Evolutionary conservation across 1,140 invertebrate genomes (phyloP).

Genomic region (Ceratina japonica): DNA sequence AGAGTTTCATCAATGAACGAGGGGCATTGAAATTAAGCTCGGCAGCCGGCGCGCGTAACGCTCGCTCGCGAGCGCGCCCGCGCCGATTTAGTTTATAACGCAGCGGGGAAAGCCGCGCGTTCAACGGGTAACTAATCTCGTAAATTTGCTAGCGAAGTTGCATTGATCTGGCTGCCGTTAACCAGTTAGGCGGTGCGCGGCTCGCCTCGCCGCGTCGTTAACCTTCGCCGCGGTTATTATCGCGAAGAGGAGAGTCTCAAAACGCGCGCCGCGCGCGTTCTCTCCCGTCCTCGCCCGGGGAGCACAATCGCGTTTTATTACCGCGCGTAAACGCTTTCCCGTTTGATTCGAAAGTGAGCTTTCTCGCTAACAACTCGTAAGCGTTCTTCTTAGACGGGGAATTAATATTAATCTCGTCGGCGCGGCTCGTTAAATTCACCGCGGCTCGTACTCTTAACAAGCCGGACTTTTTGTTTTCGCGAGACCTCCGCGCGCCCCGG

Average conservation of each 20-base stretch:
- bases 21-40: background rate
- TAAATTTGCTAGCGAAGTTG: conserved; percentile 16
- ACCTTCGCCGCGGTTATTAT: conserved; percentile 19
- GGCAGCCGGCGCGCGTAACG: background rate
- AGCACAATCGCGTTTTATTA: background rate
- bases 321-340: conserved; percentile 12
- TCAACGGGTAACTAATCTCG: conserved; percentile 20
- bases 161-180: conserved; percentile 16
- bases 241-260: background rate
- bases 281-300: background rate
- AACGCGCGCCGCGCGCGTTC: no score
- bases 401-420: conserved; percentile 4
- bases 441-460: no score
- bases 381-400: background rate
- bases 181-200: background rate
- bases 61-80: background rate
- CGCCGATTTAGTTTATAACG: background rate
- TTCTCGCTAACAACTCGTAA: background rate
- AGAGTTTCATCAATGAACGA: background rate
- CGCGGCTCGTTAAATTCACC: background rate
- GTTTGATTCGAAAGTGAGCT: conserved; percentile 18
- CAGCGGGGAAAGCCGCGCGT: background rate
- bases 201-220: background rate
- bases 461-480: background rate
- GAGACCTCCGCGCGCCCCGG: background rate